These are phyloP conservation scores for Macroramphosus scolopax DNA, from an alignment of 2,797 vertebrate species.

Conservation along the genomic window DNA sequence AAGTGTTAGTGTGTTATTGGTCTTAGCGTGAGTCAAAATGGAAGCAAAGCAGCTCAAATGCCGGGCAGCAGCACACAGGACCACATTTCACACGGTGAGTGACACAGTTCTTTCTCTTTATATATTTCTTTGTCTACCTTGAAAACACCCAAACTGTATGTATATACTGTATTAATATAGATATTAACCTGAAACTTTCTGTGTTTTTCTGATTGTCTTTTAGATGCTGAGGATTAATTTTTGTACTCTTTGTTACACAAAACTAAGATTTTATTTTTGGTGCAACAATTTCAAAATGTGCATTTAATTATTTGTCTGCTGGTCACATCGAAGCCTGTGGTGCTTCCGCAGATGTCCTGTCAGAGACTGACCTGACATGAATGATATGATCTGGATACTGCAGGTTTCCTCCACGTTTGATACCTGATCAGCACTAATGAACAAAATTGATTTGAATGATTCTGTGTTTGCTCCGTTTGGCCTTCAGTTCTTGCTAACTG, in stretches of 20 bases:
- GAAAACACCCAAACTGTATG: background rate
- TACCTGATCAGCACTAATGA: background rate
- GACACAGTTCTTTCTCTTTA: background rate
- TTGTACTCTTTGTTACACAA: too few species aligned
- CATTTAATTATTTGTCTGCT: too few species aligned
- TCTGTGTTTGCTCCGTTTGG: background rate
- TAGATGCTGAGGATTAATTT: too few species aligned
- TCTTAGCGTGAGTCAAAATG: slow-evolving; percentile 32
- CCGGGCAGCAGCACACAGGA: slow-evolving; percentile 6
- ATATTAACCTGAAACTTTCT: too few species aligned
- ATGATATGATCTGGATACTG: too few species aligned
- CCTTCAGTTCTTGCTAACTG: background rate
- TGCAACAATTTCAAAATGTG: background rate
- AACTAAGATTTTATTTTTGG: too few species aligned
- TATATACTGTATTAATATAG: too few species aligned
- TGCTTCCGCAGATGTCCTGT: too few species aligned
- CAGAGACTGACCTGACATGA: too few species aligned
- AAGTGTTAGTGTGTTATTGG: slow-evolving; percentile 9
- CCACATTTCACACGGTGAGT: slow-evolving; percentile 48
- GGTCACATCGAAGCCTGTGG: too few species aligned
- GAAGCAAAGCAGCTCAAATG: slow-evolving; percentile 28
- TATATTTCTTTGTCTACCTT: background rate
- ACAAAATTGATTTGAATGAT: background rate
- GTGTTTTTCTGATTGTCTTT: too few species aligned
- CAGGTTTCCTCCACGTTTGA: too few species aligned